These are phyloP conservation scores for Agonopterix subpropinquella DNA, from an alignment of 2,888 invertebrate genomes.

Conservation along the genomic window DNA sequence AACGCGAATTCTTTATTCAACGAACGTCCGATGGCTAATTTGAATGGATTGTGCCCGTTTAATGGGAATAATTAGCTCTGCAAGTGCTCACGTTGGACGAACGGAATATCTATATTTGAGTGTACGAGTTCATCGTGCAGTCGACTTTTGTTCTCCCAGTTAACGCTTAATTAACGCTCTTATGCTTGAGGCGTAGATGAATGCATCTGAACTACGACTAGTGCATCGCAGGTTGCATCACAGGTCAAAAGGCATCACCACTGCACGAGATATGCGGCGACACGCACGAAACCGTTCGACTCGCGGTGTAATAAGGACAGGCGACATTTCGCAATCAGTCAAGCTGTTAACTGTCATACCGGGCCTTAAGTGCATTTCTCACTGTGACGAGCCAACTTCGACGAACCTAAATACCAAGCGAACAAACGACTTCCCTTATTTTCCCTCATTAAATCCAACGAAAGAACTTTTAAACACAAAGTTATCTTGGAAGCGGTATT, in stretches of 20 bases:
- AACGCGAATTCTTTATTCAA: constrained; percentile 71
- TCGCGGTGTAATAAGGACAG: constrained; percentile 26
- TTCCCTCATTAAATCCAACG: constrained; percentile 37
- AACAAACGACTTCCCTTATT: constrained; percentile 43
- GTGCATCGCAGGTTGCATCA: constrained; percentile 23
- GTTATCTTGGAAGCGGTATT: constrained; percentile 32
- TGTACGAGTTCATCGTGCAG: constrained; percentile 30
- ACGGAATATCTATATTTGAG: constrained; percentile 41
- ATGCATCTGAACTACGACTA: constrained; percentile 13
- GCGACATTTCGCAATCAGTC: constrained; percentile 36
- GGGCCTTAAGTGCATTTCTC: constrained; percentile 34
- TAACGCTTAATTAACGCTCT: constrained; percentile 44
- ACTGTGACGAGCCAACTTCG: constrained; percentile 31
- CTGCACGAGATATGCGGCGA: constrained; percentile 24
- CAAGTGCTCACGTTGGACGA: constrained; percentile 35
- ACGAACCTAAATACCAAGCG: constrained; percentile 34
- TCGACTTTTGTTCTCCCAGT: constrained; percentile 39
- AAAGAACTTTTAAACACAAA: constrained; percentile 34
- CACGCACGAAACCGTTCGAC: constrained; percentile 24
- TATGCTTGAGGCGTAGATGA: constrained; percentile 13
- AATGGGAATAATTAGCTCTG: constrained; percentile 69
- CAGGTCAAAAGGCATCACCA: constrained; percentile 22
- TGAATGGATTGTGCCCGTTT: constrained; percentile 69
- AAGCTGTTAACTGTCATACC: constrained; percentile 35
- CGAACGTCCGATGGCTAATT: constrained; percentile 68